Conservation (phyloP, 2,888 invertebrate species). For the Chrysolina americana region DNA sequence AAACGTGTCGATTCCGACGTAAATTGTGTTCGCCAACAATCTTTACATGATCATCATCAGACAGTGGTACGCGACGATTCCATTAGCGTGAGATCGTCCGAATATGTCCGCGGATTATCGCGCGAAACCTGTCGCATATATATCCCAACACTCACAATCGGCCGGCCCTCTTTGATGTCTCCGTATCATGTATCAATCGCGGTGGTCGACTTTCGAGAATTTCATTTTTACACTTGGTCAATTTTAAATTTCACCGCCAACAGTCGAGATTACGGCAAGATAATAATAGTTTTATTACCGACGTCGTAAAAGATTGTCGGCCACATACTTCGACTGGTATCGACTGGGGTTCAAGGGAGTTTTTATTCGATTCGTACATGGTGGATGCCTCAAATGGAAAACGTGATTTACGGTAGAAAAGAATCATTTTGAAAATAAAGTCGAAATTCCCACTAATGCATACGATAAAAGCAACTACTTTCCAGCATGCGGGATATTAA, state of each 20-base stretch:
- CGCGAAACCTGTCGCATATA: conserved; percentile 20
- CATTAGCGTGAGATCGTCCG: conserved; percentile 20
- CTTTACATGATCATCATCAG: not conserved
- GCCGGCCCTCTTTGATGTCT: conserved; percentile 19
- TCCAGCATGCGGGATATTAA: no score
- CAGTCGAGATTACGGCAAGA: conserved; percentile 9
- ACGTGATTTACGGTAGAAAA: no score
- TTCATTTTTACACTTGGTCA: conserved; percentile 29
- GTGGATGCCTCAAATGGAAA: not conserved
- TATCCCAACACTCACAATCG: conserved; percentile 16
- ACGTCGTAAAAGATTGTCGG: conserved; percentile 8
- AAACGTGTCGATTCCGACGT: not conserved
- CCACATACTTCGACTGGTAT: conserved; percentile 8
- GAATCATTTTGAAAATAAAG: no score
- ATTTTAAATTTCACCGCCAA: conserved; percentile 26
- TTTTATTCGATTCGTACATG: conserved; percentile 7
- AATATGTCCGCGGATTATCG: conserved; percentile 18
- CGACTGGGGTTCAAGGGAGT: conserved; percentile 14
- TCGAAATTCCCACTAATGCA: no score
- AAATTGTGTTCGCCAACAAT: not conserved
- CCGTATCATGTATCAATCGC: conserved; percentile 24
- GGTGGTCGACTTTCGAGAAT: conserved; percentile 36
- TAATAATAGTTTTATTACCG: conserved; percentile 25
- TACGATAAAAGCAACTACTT: no score
- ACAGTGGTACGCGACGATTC: not conserved